phyloP scores from a whole-genome alignment of 2,797 vertebrate species.

The Neosalanx taihuensis region DNA sequence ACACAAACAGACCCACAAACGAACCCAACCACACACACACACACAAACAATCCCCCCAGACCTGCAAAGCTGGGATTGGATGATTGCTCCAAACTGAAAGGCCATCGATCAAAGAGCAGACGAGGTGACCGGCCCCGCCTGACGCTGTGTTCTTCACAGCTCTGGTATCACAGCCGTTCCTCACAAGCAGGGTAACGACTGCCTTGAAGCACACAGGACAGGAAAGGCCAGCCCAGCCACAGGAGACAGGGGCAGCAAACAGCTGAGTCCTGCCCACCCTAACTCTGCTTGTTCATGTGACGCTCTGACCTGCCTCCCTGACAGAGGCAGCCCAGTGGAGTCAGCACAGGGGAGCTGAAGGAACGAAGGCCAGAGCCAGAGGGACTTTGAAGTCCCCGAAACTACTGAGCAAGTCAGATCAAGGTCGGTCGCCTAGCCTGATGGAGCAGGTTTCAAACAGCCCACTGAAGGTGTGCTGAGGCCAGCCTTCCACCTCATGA shows the following conservation, averaged over 20 bases:
- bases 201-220: constrained; percentile 64
- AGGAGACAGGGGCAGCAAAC: constrained; percentile 34
- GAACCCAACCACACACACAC: constrained; percentile 1
- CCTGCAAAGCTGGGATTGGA: constrained; percentile 28
- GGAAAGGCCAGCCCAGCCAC: constrained; percentile 47
- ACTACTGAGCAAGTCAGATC: no score
- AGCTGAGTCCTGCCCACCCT: constrained; percentile 13
- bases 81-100: constrained; percentile 69
- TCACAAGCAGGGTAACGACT: constrained; percentile 15
- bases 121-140: constrained; percentile 48
- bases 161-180: constrained; percentile 45
- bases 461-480: no score
- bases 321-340: neutral
- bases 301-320: constrained; percentile 24
- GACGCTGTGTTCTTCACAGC: constrained; percentile 47
- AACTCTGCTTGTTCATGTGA: constrained; percentile 29
- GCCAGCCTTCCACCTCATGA: no score
- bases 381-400: neutral
- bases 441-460: no score
- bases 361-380: neutral
- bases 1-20: constrained; percentile 8
- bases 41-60: constrained; percentile 4
- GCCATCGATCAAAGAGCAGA: constrained; percentile 70
- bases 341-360: no score
- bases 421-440: no score